Percentiles rank a stretch among this genome's conserved stretches.
Conservation (phyloP, 1,140 invertebrate species). For the Aporrectodea caliginosa region DNA sequence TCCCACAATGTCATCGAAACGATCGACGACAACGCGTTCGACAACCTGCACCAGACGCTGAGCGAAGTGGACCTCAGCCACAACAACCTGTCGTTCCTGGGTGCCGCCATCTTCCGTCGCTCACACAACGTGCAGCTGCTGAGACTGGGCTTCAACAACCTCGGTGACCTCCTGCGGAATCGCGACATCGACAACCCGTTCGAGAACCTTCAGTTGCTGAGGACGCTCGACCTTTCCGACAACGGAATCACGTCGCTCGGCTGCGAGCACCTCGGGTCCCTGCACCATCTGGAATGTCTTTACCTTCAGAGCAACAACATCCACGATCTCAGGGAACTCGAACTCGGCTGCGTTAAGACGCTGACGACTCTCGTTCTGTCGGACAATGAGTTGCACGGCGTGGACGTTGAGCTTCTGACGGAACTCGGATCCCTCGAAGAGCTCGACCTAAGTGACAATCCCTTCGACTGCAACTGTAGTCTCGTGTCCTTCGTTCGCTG, state of each 20-base stretch:
- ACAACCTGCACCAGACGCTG: conserved; percentile 12
- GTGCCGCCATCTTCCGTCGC: not conserved
- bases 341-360: conserved; percentile 5
- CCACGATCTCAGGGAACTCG: not conserved
- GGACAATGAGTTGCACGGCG: conserved; percentile 18
- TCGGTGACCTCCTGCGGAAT: conserved; percentile 3
- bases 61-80: conserved; percentile 27
- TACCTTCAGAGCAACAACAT: conserved; percentile 23
- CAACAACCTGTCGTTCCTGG: conserved; percentile 24
- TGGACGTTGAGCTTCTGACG: conserved; percentile 17
- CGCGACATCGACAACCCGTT: conserved; percentile 8
- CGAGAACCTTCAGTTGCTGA: conserved; percentile 34
- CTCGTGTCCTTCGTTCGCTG: conserved; percentile 21
- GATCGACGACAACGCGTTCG: conserved; percentile 4
- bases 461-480: conserved; percentile 30
- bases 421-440: conserved; percentile 24
- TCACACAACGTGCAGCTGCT: conserved; percentile 14
- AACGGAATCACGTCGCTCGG: conserved; percentile 39
- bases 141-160: conserved; percentile 26
- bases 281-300: conserved; percentile 19
- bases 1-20: conserved; percentile 19
- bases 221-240: conserved; percentile 39
- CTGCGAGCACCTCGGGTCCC: not conserved
- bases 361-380: conserved; percentile 22
- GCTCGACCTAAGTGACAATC: conserved; percentile 30